phyloP scores from a whole-genome alignment of 2,888 invertebrate species.

The Melitaea athalia region DNA sequence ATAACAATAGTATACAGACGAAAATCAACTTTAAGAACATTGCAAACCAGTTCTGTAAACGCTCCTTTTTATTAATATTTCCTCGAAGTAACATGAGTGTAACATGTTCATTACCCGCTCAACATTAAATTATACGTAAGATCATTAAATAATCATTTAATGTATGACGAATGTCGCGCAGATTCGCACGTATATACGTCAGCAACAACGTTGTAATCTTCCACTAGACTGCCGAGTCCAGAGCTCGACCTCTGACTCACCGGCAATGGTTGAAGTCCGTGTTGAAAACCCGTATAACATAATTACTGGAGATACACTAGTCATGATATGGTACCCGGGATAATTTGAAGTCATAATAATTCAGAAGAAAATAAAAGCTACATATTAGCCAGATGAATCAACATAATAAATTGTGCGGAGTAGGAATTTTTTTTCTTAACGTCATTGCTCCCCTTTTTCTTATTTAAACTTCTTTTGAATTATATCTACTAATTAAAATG shows the following conservation, averaged over 20 bases:
- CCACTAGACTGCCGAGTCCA: constrained; percentile 53
- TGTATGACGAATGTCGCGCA: constrained; percentile 30
- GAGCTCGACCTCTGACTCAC: constrained; percentile 55
- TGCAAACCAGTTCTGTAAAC: not conserved
- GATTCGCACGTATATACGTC: constrained; percentile 29
- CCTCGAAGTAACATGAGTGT: constrained; percentile 30
- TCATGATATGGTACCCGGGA: not conserved
- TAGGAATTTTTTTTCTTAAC: too few species aligned
- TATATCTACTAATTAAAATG: too few species aligned
- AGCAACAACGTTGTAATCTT: constrained; percentile 51
- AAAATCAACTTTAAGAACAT: not conserved
- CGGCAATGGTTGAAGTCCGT: constrained; percentile 36
- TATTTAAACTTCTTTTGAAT: too few species aligned
- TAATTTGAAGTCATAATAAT: not conserved
- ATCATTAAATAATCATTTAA: constrained; percentile 35
- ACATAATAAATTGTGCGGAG: too few species aligned
- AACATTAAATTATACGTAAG: constrained; percentile 26
- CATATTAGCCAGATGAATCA: too few species aligned
- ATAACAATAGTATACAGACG: not conserved
- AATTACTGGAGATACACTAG: constrained; percentile 7
- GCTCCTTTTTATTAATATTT: constrained; percentile 12
- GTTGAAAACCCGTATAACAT: constrained; percentile 32
- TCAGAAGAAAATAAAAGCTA: not conserved
- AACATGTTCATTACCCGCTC: constrained; percentile 26
- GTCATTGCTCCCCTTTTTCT: too few species aligned